phyloP scores from a whole-genome alignment of 2,797 vertebrate species.

The Gephyroberyx darwinii region DNA sequence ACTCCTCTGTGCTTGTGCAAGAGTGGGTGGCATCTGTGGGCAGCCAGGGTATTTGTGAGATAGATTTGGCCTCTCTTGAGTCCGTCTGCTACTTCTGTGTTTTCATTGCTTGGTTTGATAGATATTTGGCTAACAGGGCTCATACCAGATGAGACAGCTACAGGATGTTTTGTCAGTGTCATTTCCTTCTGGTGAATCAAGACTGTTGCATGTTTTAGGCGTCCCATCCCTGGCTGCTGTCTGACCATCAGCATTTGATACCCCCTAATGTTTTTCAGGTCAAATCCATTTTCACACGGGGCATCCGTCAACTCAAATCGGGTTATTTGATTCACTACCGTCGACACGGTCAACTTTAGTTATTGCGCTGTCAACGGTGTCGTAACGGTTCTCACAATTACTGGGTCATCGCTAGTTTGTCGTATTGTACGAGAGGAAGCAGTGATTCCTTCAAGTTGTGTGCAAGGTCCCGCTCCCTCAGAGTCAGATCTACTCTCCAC shows the following conservation, averaged over 20 bases:
- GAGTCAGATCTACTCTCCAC: conserved; percentile 2
- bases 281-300: conserved; percentile 1
- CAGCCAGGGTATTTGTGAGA: neutral
- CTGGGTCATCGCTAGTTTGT: conserved; percentile 2
- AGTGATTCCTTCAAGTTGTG: neutral
- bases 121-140: conserved; percentile 14
- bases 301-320: neutral
- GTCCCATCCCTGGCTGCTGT: conserved; percentile 14
- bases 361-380: neutral
- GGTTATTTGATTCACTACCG: neutral
- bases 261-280: neutral
- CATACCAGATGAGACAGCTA: conserved; percentile 5
- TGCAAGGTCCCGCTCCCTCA: neutral
- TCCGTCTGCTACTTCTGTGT: conserved; percentile 30
- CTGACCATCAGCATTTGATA: neutral
- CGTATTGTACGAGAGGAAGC: conserved; percentile 4
- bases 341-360: neutral
- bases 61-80: conserved; percentile 21
- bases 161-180: neutral
- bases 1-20: conserved; percentile 42
- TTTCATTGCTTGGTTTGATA: conserved; percentile 27
- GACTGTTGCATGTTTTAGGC: conserved; percentile 5
- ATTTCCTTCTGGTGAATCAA: conserved; percentile 19
- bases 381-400: neutral
- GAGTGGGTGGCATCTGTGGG: conserved; percentile 23